Percentiles rank a stretch among this genome's conserved stretches.
Conservation (phyloP, 2,888 invertebrate genomes). For the Eupeodes luniger region DNA sequence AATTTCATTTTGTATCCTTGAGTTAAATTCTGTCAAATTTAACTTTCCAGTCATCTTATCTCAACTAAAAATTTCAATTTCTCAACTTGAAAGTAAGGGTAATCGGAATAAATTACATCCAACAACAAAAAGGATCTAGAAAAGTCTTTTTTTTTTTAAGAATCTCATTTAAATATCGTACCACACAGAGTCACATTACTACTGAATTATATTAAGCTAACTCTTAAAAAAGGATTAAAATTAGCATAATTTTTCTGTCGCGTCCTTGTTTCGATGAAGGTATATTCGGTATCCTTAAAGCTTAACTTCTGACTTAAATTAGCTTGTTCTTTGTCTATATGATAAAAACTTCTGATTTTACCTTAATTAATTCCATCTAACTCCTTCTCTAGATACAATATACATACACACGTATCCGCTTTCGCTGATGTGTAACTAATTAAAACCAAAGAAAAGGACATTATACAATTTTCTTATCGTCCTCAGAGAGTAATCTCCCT, state of each 20-base stretch:
- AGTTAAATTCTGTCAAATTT: too few relatives aligned
- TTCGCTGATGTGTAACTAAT: conserved; percentile 28
- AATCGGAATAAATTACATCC: background rate
- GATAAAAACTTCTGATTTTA: background rate
- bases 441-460: conserved; percentile 35
- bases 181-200: background rate
- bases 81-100: too few relatives aligned
- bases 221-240: conserved; percentile 13
- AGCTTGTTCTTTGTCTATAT: background rate
- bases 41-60: too few relatives aligned
- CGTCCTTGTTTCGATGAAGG: background rate
- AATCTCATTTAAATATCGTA: background rate
- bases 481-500: background rate
- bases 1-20: too few relatives aligned
- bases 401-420: background rate
- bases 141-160: background rate
- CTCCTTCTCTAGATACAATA: background rate
- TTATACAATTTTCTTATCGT: conserved; percentile 60
- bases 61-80: too few relatives aligned
- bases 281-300: background rate
- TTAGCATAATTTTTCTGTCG: background rate
- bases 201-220: background rate
- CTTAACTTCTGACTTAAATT: background rate
- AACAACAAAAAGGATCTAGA: too few relatives aligned
- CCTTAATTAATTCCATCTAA: conserved; percentile 8